Evolutionary conservation across 2,888 invertebrate species (phyloP).

Genomic region (Mechanitis mazaeus): DNA sequence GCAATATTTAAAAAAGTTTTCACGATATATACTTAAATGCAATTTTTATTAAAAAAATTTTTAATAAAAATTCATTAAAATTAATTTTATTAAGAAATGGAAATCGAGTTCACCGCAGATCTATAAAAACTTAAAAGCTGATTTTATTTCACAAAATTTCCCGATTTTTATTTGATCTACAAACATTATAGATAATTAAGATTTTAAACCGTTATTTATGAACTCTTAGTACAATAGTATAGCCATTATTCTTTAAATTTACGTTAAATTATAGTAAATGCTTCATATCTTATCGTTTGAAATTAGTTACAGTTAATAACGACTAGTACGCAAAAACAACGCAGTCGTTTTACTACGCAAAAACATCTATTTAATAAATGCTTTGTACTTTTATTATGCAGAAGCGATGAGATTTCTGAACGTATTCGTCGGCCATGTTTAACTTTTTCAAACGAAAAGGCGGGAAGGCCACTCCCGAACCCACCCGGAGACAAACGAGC

Average conservation of each 20-base stretch:
- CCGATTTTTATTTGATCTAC: no score
- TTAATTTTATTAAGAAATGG: no score
- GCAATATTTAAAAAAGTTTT: no score
- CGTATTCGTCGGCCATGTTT: constrained; percentile 56
- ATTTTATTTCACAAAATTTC: no score
- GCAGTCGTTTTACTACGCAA: constrained; percentile 9
- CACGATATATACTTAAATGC: no score
- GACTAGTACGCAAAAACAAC: constrained; percentile 8
- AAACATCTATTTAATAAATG: constrained; percentile 17
- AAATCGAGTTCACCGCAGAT: no score
- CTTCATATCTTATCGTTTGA: constrained; percentile 6
- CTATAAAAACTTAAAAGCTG: no score
- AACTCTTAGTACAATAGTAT: neutral
- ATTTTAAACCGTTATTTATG: no score
- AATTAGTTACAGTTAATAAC: constrained; percentile 11
- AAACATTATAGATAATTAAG: no score
- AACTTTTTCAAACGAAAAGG: constrained; percentile 69
- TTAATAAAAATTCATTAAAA: no score
- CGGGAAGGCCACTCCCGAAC: constrained; percentile 51
- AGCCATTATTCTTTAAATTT: neutral
- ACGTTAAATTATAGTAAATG: neutral
- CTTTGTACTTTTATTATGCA: constrained; percentile 10
- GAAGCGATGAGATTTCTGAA: constrained; percentile 43
- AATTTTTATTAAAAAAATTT: no score
- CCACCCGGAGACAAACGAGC: constrained; percentile 39